These are phyloP conservation scores for Cyprinodon brontotheroides DNA, from an alignment of 2,113 vertebrate species.

Conservation along the genomic window DNA sequence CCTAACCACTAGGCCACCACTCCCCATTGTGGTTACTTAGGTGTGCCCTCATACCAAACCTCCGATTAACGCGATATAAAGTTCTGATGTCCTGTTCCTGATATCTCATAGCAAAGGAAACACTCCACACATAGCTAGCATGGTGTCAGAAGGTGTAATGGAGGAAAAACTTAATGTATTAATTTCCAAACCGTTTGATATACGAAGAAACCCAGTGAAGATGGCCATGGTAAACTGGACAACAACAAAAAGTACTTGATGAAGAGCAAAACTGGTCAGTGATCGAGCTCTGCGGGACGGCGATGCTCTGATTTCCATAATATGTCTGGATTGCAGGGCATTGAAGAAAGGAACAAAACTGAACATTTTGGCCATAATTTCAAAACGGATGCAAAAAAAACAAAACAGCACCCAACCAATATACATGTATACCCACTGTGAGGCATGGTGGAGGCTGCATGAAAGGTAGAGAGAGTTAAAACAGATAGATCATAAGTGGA, in stretches of 20 bases:
- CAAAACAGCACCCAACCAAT: not conserved
- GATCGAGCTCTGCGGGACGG: not conserved
- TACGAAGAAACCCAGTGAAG: not conserved
- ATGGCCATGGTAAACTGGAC: not conserved
- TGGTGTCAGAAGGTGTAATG: not conserved
- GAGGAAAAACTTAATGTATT: not conserved
- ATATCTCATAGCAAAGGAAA: not conserved
- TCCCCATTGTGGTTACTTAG: not conserved
- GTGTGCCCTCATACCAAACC: not conserved
- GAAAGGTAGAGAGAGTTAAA: not conserved
- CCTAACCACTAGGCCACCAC: no score
- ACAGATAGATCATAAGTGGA: no score
- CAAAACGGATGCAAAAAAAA: not conserved
- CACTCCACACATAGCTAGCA: not conserved
- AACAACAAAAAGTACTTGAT: not conserved
- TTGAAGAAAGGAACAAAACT: not conserved
- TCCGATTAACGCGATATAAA: not conserved
- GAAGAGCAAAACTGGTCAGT: not conserved
- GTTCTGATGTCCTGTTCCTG: not conserved
- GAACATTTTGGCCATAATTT: not conserved
- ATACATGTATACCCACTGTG: not conserved
- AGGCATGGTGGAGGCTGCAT: not conserved
- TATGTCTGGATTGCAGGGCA: not conserved
- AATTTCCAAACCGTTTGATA: not conserved
- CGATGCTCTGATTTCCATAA: not conserved